phyloP scores from a whole-genome alignment of 2,888 invertebrate species.

The Serripes groenlandicus region DNA sequence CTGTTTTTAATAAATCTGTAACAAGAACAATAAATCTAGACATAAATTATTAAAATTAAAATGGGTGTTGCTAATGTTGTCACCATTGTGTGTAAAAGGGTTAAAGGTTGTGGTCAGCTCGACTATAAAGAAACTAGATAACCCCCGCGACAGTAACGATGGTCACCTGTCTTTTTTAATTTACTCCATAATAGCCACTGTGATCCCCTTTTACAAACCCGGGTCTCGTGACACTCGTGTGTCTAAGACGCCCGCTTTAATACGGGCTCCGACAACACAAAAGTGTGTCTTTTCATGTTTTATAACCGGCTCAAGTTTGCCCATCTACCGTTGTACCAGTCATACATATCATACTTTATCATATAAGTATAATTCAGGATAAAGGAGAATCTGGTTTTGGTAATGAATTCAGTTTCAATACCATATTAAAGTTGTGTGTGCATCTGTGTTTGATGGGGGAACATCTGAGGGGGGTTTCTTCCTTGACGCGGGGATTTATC shows the following conservation, averaged over 20 bases:
- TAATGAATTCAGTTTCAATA: no score
- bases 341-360: no score
- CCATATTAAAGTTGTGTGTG: background rate
- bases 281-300: no score
- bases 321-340: no score
- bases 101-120: conserved; percentile 2
- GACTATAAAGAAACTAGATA: conserved; percentile 24
- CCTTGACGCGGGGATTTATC: no score
- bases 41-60: no score
- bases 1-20: no score
- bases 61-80: no score
- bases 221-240: conserved; percentile 17
- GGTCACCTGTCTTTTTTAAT: conserved; percentile 29
- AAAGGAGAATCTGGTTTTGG: no score
- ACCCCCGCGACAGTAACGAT: conserved; percentile 6
- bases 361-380: no score
- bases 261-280: background rate
- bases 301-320: no score
- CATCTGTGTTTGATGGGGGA: background rate
- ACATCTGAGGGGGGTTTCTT: background rate
- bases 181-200: conserved; percentile 19
- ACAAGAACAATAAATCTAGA: no score
- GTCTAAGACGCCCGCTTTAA: conserved; percentile 14
- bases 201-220: conserved; percentile 13
- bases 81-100: background rate